phyloP scores from a whole-genome alignment of 1,140 invertebrate genomes.

The Drosophila pruinosa region DNA sequence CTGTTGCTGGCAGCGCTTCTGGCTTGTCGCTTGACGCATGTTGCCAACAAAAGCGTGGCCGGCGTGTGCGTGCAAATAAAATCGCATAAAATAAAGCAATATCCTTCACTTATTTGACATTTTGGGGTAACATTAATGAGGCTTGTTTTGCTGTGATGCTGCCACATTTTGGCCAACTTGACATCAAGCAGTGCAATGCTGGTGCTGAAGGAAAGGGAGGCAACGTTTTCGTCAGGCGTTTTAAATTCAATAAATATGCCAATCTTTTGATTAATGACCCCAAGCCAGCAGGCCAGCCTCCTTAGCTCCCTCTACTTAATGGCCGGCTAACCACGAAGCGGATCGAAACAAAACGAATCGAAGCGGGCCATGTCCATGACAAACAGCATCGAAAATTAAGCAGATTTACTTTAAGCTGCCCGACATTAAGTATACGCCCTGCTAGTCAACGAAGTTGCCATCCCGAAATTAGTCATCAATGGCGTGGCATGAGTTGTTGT shows the following conservation, averaged over 20 bases:
- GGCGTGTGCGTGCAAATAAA: conserved; percentile 52
- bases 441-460: not conserved
- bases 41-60: conserved; percentile 10
- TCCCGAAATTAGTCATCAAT: conserved; percentile 36
- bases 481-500: conserved; percentile 1
- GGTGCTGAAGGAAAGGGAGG: too few relatives aligned
- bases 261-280: conserved; percentile 42
- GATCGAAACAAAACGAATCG: too few relatives aligned
- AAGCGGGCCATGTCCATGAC: conserved; percentile 4
- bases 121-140: conserved; percentile 63
- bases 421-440: conserved; percentile 17
- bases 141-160: conserved; percentile 34
- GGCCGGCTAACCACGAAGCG: not conserved
- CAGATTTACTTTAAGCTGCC: conserved; percentile 19
- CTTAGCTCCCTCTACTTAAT: not conserved
- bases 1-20: conserved; percentile 25
- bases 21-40: conserved; percentile 47
- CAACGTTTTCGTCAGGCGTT: not conserved
- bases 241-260: conserved; percentile 52
- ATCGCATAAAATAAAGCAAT: conserved; percentile 72
- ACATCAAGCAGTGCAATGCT: too few relatives aligned
- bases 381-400: conserved; percentile 19
- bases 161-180: not conserved
- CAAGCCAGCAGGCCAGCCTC: not conserved
- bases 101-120: conserved; percentile 74